A percentile compares a stretch with the other conserved stretches of the same genome.
Conservation (phyloP, 1,140 invertebrate species). For the Tigriopus japonicus region DNA sequence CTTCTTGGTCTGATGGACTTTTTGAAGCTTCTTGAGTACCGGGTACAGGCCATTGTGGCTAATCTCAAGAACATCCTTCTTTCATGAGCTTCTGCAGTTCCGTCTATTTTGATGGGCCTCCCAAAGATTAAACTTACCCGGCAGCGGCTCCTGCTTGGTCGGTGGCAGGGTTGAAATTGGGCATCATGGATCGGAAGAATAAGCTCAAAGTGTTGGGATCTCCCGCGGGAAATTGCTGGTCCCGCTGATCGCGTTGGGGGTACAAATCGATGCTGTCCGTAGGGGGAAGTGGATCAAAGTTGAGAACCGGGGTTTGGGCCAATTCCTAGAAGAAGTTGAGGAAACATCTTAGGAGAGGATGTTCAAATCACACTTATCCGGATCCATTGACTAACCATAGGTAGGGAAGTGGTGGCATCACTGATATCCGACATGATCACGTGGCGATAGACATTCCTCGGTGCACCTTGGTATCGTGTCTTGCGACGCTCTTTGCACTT, state of each 20-base stretch:
- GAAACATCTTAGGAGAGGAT: not conserved
- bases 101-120: no score
- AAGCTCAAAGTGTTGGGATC: slow-evolving; percentile 18
- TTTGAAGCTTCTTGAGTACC: no score
- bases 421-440: slow-evolving; percentile 60
- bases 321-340: slow-evolving; percentile 29
- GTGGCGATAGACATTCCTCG: slow-evolving; percentile 52
- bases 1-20: no score
- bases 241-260: slow-evolving; percentile 29
- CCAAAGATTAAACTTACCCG: not conserved
- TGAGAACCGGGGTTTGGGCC: slow-evolving; percentile 40
- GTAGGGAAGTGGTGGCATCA: slow-evolving; percentile 38
- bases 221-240: slow-evolving; percentile 19
- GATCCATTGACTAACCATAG: slow-evolving; percentile 24
- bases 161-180: slow-evolving; percentile 34
- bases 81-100: no score
- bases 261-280: slow-evolving; percentile 52
- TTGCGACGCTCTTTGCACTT: slow-evolving; percentile 40
- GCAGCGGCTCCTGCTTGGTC: not conserved
- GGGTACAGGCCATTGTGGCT: no score
- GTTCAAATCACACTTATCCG: not conserved
- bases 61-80: no score
- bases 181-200: slow-evolving; percentile 44
- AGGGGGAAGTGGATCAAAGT: slow-evolving; percentile 62
- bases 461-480: slow-evolving; percentile 42